Evolutionary conservation across 2,113 vertebrate genomes (phyloP).

Genomic region (Cygnus atratus): DNA sequence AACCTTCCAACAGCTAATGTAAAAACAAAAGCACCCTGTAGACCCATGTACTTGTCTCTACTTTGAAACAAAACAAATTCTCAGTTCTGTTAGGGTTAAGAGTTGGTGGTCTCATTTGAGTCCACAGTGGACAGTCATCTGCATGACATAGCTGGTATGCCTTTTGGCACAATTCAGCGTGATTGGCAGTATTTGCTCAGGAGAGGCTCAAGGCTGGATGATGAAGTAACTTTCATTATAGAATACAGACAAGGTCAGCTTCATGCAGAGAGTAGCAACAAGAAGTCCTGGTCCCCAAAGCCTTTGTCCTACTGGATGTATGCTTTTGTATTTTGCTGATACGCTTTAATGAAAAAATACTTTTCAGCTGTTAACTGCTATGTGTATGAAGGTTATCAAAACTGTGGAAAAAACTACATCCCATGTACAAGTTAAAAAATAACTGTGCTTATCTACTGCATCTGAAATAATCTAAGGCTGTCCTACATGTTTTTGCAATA

Average conservation of each 20-base stretch:
- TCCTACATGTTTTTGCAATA: conserved; percentile 37
- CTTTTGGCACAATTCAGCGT: neutral
- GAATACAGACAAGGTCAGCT: conserved; percentile 49
- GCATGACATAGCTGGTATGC: neutral
- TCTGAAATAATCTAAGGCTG: conserved; percentile 53
- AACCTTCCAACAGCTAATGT: neutral
- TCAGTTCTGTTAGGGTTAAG: neutral
- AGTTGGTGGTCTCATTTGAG: conserved; percentile 8
- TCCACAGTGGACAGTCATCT: neutral
- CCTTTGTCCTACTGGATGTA: conserved; percentile 13
- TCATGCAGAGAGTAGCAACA: conserved; percentile 46
- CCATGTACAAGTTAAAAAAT: conserved; percentile 8
- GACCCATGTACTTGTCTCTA: neutral
- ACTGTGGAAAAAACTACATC: conserved; percentile 20
- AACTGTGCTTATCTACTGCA: neutral
- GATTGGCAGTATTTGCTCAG: conserved; percentile 24
- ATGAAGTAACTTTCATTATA: conserved; percentile 72
- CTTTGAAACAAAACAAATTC: conserved; percentile 34
- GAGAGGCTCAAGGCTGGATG: conserved; percentile 21
- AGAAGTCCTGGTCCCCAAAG: conserved; percentile 31
- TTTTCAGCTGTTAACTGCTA: conserved; percentile 46
- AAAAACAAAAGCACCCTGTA: neutral
- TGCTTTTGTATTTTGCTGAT: conserved; percentile 45
- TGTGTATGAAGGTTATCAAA: conserved; percentile 63
- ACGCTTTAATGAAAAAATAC: conserved; percentile 21